A percentile compares a stretch with the other conserved stretches of the same genome.
These are phyloP conservation scores for Neogobius melanostomus DNA, from an alignment of 2,113 vertebrate species.

Conservation along the genomic window DNA sequence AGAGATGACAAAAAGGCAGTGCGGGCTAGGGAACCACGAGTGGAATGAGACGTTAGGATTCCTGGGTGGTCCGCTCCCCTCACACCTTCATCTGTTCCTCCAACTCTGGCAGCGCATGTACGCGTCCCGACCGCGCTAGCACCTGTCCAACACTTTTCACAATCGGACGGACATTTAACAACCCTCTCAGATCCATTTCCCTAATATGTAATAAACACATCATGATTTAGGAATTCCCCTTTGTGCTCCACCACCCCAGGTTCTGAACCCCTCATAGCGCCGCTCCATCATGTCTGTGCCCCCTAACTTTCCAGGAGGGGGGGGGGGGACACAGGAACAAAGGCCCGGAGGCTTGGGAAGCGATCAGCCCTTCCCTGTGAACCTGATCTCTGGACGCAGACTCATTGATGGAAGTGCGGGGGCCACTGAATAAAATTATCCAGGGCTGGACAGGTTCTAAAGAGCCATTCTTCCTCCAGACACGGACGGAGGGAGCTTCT, in stretches of 20 bases:
- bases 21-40: constrained; percentile 72
- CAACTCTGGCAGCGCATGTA: constrained; percentile 20
- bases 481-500: constrained; percentile 88
- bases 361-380: constrained; percentile 94
- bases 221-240: constrained; percentile 24
- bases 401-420: constrained; percentile 90
- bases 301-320: constrained; percentile 73
- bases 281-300: constrained; percentile 87
- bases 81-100: constrained; percentile 91
- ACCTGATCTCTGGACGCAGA: constrained; percentile 94
- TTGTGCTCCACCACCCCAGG: constrained; percentile 35
- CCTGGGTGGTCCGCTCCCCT: constrained; percentile 99
- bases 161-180: not conserved
- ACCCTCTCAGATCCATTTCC: not conserved
- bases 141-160: not conserved
- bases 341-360: constrained; percentile 95
- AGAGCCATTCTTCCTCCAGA: constrained; percentile 88
- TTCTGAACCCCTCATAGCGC: constrained; percentile 91
- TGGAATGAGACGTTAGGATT: constrained; percentile 87
- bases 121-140: not conserved
- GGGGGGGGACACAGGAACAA: constrained; percentile 79
- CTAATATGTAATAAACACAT: constrained; percentile 10
- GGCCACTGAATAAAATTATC: constrained; percentile 99
- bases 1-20: constrained; percentile 85
- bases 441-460: constrained; percentile 98